Conservation (phyloP, 2,888 invertebrate genomes). For the Cryptus armator region DNA sequence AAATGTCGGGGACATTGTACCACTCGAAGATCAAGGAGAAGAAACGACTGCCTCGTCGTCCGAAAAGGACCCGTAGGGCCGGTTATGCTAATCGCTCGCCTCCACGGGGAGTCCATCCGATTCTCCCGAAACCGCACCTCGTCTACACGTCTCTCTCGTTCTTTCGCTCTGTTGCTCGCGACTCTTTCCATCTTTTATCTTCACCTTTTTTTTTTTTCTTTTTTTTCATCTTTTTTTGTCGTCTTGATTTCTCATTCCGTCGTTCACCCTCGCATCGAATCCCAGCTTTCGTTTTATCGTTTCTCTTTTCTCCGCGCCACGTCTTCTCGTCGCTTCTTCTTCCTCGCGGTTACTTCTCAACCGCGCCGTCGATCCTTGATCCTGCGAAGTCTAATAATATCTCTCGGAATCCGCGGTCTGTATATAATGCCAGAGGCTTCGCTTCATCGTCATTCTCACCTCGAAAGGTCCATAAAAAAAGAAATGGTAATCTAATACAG, state of each 20-base stretch:
- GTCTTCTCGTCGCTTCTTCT: background rate
- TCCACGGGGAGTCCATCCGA: conserved; percentile 63
- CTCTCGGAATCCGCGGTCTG: conserved; percentile 10
- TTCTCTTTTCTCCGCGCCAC: conserved; percentile 1
- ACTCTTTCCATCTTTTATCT: conserved; percentile 42
- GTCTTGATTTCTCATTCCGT: conserved; percentile 57
- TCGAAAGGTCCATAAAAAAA: conserved; percentile 56
- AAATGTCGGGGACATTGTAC: conserved; percentile 65
- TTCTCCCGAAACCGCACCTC: conserved; percentile 67
- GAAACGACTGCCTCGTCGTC: conserved; percentile 30
- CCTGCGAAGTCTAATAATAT: conserved; percentile 61
- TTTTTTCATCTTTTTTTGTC: conserved; percentile 26
- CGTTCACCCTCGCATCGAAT: conserved; percentile 52
- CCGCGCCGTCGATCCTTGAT: conserved; percentile 49
- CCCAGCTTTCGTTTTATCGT: conserved; percentile 63
- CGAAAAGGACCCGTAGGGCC: conserved; percentile 73
- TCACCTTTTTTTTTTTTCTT: conserved; percentile 25
- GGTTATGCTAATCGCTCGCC: conserved; percentile 73
- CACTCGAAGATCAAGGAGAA: conserved; percentile 53
- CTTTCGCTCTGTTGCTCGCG: conserved; percentile 30
- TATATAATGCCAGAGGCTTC: conserved; percentile 23
- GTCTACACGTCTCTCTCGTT: conserved; percentile 42
- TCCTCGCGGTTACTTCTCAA: conserved; percentile 17
- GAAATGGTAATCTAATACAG: conserved; percentile 64
- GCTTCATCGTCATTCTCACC: conserved; percentile 58